These are phyloP conservation scores for Pangasianodon hypophthalmus DNA, from an alignment of 2,113 vertebrate species.

Conservation along the genomic window DNA sequence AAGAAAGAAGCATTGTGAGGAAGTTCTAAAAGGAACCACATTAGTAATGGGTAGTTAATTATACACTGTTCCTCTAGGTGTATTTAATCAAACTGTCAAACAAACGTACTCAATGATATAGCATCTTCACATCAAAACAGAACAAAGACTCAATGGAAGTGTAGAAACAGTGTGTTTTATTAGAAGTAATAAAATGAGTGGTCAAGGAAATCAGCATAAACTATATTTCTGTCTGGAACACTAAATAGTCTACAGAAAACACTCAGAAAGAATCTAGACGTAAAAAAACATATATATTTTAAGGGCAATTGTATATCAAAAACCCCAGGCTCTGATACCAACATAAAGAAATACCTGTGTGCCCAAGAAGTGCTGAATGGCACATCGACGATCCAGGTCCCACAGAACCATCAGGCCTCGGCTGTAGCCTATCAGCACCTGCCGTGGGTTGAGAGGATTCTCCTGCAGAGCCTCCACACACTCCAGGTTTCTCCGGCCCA, in stretches of 20 bases:
- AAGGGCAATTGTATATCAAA: neutral
- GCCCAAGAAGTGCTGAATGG: slow-evolving; percentile 81
- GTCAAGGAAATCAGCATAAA: neutral
- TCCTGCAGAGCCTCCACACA: slow-evolving; percentile 90
- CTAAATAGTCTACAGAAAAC: neutral
- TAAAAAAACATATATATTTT: no score
- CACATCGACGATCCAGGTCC: slow-evolving; percentile 79
- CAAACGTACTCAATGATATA: neutral
- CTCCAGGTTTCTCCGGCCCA: slow-evolving; percentile 84
- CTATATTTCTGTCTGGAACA: neutral
- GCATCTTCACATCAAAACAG: neutral
- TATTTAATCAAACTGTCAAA: neutral
- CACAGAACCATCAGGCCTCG: slow-evolving; percentile 90
- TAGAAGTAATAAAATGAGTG: neutral
- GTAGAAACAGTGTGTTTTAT: neutral
- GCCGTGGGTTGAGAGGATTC: slow-evolving; percentile 81
- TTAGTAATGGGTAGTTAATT: neutral
- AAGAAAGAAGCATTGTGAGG: neutral
- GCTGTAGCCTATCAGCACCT: slow-evolving; percentile 90
- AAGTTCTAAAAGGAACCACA: neutral
- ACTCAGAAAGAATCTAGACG: neutral
- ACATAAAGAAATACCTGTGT: slow-evolving; percentile 78
- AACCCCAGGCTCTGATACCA: neutral
- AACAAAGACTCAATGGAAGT: neutral
- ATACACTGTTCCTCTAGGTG: neutral